phyloP scores from a whole-genome alignment of 2,113 vertebrate genomes.

The Sylvietta virens region DNA sequence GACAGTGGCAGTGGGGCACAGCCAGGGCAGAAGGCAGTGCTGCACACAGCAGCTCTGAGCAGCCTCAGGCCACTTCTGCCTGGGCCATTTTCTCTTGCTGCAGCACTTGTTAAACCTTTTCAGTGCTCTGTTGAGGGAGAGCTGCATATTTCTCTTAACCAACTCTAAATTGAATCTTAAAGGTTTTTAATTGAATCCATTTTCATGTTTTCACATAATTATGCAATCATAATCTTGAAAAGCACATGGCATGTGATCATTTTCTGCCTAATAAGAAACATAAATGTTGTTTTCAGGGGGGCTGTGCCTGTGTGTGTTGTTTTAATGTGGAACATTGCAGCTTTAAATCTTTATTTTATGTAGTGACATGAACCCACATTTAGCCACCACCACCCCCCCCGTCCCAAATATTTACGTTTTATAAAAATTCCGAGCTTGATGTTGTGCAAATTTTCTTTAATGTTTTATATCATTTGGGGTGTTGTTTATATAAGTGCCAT shows the following conservation, averaged over 20 bases:
- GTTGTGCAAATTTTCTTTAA: constrained; percentile 79
- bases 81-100: constrained; percentile 48
- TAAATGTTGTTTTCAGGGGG: constrained; percentile 81
- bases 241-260: constrained; percentile 78
- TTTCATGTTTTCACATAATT: constrained; percentile 82
- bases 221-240: constrained; percentile 81
- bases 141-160: constrained; percentile 75
- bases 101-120: constrained; percentile 75
- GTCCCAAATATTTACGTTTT: constrained; percentile 77
- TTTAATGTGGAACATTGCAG: constrained; percentile 78
- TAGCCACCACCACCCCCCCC: constrained; percentile 45
- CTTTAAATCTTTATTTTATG: constrained; percentile 82
- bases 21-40: background rate
- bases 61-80: constrained; percentile 49
- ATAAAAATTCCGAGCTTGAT: constrained; percentile 80
- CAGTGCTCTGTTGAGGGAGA: constrained; percentile 67
- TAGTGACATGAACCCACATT: constrained; percentile 77
- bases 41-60: background rate
- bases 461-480: constrained; percentile 77
- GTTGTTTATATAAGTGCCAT: constrained; percentile 79
- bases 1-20: background rate
- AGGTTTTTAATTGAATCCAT: constrained; percentile 83
- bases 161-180: constrained; percentile 78
- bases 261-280: constrained; percentile 83
- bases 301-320: constrained; percentile 48